Conservation (phyloP, 2,888 invertebrate genomes). For the Phrixothrix hirtus region DNA sequence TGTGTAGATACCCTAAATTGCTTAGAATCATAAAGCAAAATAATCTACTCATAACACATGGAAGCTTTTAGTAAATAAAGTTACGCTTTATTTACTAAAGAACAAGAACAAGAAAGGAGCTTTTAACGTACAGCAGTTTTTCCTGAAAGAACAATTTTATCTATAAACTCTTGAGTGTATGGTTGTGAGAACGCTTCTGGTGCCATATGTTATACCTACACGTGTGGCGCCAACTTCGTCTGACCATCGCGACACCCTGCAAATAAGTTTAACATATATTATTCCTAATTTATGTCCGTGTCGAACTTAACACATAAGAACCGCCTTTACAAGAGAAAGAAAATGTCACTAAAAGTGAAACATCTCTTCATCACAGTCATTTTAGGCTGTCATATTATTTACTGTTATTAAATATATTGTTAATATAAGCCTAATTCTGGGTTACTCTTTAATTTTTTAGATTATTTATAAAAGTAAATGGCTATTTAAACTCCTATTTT, state of each 20-base stretch:
- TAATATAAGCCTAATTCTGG: too few relatives aligned
- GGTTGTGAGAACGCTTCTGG: slow-evolving; percentile 27
- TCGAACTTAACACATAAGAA: slow-evolving; percentile 4
- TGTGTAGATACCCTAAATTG: not conserved
- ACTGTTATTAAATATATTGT: too few relatives aligned
- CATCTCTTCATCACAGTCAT: too few relatives aligned
- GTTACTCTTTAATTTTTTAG: too few relatives aligned
- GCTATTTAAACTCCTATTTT: too few relatives aligned
- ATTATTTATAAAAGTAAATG: too few relatives aligned
- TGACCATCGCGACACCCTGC: slow-evolving; percentile 18
- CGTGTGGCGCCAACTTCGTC: slow-evolving; percentile 27
- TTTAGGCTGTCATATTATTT: too few relatives aligned
- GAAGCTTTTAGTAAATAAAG: not conserved
- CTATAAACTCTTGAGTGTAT: slow-evolving; percentile 29
- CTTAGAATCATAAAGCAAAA: not conserved
- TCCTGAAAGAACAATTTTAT: slow-evolving; percentile 22
- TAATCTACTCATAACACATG: not conserved
- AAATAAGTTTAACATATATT: slow-evolving; percentile 14
- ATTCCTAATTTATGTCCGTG: slow-evolving; percentile 9
- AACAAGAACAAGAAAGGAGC: slow-evolving; percentile 15
- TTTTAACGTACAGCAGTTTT: slow-evolving; percentile 15
- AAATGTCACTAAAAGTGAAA: not conserved
- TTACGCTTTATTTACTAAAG: not conserved
- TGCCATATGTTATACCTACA: slow-evolving; percentile 25
- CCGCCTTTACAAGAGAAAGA: too few relatives aligned